Evolutionary conservation across 2,797 vertebrate species (phyloP).

Genomic region (Chloroceryle inda): DNA sequence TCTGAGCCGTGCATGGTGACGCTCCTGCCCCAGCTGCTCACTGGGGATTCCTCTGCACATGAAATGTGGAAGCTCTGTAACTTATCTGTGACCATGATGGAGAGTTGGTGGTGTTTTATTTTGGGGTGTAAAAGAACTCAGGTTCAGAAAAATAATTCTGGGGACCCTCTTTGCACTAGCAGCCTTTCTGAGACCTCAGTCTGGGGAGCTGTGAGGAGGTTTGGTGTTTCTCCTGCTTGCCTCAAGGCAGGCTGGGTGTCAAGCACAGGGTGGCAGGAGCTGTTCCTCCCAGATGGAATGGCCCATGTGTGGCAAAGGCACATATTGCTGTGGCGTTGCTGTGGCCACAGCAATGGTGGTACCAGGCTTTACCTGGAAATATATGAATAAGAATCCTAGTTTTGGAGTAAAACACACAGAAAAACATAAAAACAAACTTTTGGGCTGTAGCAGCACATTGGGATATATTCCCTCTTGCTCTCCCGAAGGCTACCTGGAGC

Average conservation of each 20-base stretch:
- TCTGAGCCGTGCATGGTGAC: accelerated
- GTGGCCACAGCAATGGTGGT: neutral
- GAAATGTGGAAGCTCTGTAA: neutral
- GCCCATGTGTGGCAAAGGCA: accelerated
- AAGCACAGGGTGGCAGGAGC: neutral
- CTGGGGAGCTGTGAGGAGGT: neutral
- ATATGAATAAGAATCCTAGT: neutral
- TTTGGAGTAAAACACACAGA: neutral
- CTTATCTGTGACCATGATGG: neutral
- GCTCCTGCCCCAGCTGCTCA: neutral
- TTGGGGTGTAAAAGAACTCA: neutral
- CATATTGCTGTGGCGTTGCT: neutral
- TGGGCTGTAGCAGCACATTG: accelerated
- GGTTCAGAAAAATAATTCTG: neutral
- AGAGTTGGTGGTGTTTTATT: neutral
- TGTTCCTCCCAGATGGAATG: accelerated
- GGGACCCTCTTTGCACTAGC: neutral
- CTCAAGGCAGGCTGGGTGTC: neutral
- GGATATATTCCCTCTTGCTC: neutral
- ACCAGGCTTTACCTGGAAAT: neutral
- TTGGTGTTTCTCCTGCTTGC: neutral
- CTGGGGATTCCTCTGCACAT: neutral
- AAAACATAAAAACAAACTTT: neutral
- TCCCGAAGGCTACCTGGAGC: neutral
- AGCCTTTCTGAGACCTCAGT: neutral